Conservation (phyloP, 1,140 invertebrate species). For the Zaprionus gabonicus region DNA sequence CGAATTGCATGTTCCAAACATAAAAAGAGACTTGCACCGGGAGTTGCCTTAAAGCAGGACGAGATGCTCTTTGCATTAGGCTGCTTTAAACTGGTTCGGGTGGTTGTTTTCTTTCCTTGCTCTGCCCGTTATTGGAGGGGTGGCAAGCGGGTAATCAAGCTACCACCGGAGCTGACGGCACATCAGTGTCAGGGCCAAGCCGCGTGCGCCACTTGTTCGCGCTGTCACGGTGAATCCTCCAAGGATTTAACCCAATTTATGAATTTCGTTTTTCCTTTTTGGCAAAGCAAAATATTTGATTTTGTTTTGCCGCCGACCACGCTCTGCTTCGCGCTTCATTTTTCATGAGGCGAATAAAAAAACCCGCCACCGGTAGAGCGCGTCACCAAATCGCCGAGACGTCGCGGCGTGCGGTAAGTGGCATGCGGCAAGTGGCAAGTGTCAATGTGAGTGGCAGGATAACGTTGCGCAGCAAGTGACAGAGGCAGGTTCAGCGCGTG, state of each 20-base stretch:
- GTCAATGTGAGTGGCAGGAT: conserved; percentile 70
- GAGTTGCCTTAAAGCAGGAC: conserved; percentile 53
- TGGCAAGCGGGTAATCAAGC: conserved; percentile 48
- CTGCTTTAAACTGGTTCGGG: conserved; percentile 44
- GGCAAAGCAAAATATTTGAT: conserved; percentile 77
- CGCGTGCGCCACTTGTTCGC: conserved; percentile 76
- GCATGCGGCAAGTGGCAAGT: conserved; percentile 48
- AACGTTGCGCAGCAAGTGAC: conserved; percentile 52
- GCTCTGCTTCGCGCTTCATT: conserved; percentile 75
- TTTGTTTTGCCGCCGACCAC: conserved; percentile 53
- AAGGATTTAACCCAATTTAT: conserved; percentile 83
- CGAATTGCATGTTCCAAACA: conserved; percentile 24
- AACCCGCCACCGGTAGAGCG: conserved; percentile 45
- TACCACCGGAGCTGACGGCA: conserved; percentile 48
- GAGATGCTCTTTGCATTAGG: conserved; percentile 8
- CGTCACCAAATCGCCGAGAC: conserved; percentile 44
- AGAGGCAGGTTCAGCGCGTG: conserved; percentile 58
- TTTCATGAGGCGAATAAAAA: conserved; percentile 58
- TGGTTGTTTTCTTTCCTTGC: conserved; percentile 11
- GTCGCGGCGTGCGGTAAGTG: conserved; percentile 21
- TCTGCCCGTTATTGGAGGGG: conserved; percentile 42
- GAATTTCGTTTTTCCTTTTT: conserved; percentile 53
- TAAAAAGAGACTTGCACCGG: not conserved
- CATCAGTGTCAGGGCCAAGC: conserved; percentile 60
- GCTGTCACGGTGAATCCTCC: conserved; percentile 80